Evolutionary conservation across 2,797 vertebrate genomes (phyloP).

Genomic region (Melopsittacus undulatus): DNA sequence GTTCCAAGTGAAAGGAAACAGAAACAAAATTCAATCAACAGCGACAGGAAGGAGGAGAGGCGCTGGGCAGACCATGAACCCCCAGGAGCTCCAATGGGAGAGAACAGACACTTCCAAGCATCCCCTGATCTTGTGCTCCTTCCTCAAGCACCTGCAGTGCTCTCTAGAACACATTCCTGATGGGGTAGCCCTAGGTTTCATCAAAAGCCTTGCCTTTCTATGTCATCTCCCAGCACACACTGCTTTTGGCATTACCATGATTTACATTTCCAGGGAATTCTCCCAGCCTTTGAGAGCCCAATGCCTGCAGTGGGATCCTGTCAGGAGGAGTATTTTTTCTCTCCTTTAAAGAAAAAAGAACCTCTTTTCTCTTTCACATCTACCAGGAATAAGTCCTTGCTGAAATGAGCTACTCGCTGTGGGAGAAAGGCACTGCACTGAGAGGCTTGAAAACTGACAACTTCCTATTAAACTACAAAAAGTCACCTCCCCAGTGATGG

Average conservation of each 20-base stretch:
- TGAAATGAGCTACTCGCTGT: background rate
- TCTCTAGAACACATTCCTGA: background rate
- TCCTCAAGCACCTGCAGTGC: background rate
- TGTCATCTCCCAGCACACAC: background rate
- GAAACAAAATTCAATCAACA: background rate
- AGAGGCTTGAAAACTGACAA: background rate
- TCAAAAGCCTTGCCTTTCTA: background rate
- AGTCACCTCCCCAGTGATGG: background rate
- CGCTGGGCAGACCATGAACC: background rate
- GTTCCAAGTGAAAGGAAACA: background rate
- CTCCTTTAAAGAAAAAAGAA: background rate
- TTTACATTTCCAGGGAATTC: background rate
- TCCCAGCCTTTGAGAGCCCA: background rate
- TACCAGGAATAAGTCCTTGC: background rate
- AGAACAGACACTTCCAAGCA: background rate
- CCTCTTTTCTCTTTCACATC: background rate
- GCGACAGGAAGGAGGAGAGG: background rate
- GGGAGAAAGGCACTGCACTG: conserved; percentile 7
- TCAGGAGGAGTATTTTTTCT: background rate
- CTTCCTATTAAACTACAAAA: background rate
- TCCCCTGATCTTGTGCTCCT: background rate
- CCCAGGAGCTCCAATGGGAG: background rate
- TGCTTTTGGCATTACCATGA: background rate
- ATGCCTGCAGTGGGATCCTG: background rate
- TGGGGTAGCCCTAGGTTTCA: accelerated